These are phyloP conservation scores for Perognathus longimembris DNA, from an alignment of 2,113 vertebrate species.

Conservation along the genomic window DNA sequence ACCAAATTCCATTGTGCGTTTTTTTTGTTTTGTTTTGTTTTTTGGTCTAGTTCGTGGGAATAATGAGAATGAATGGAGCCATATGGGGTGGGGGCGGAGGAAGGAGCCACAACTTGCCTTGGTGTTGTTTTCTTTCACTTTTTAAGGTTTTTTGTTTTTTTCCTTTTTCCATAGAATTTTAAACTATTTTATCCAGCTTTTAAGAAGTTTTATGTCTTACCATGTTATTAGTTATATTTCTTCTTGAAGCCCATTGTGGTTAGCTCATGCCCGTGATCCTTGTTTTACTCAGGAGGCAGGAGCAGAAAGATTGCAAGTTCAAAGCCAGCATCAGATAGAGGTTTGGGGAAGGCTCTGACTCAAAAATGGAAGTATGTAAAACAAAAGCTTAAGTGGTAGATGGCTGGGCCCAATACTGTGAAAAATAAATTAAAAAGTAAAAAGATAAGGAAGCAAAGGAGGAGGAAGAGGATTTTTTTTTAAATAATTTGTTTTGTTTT, in stretches of 20 bases:
- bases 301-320: too few relatives aligned
- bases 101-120: background rate
- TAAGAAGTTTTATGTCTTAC: constrained; percentile 26
- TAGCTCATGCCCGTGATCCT: too few relatives aligned
- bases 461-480: background rate
- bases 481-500: background rate
- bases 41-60: constrained; percentile 8
- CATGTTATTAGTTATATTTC: constrained; percentile 4
- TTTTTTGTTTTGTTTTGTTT: background rate
- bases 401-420: too few relatives aligned
- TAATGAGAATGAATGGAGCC: background rate
- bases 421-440: too few relatives aligned
- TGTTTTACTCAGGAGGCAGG: too few relatives aligned
- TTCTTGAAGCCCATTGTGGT: background rate
- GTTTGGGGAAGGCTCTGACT: too few relatives aligned
- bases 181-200: constrained; percentile 43
- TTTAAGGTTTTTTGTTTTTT: background rate
- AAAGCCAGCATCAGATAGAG: too few relatives aligned
- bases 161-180: background rate
- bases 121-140: background rate
- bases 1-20: background rate
- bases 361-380: too few relatives aligned
- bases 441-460: too few relatives aligned
- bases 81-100: background rate
- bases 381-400: too few relatives aligned